Conservation (phyloP, 2,888 invertebrate species). For the Mesodorylaimus sp. region DNA sequence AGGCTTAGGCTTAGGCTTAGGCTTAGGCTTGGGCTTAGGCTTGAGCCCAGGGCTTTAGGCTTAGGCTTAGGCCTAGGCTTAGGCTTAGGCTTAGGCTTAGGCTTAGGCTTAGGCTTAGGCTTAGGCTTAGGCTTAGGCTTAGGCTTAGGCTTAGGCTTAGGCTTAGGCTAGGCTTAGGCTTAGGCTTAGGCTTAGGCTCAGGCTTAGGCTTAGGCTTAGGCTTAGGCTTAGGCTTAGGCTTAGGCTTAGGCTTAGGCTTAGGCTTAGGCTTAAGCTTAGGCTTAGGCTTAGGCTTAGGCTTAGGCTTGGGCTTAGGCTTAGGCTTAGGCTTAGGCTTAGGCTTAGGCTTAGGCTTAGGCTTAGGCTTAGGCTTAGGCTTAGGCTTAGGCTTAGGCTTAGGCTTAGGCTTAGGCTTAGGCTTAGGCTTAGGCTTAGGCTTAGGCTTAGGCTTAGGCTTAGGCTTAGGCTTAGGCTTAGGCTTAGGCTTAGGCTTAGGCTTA, state of each 20-base stretch:
- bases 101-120: conserved; percentile 12
- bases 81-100: conserved; percentile 9
- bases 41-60: conserved; percentile 5
- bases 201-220: conserved; percentile 13
- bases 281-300: too few species aligned
- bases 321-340: too few species aligned
- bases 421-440: too few species aligned
- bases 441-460: too few species aligned
- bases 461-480: too few species aligned
- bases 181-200: conserved; percentile 15
- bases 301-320: too few species aligned
- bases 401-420: too few species aligned
- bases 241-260: conserved; percentile 11
- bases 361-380: too few species aligned
- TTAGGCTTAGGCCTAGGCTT: conserved; percentile 10
- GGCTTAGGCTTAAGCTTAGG: too few species aligned
- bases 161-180: conserved; percentile 15
- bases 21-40: conserved; percentile 12
- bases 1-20: conserved; percentile 11
- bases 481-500: too few species aligned
- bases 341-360: too few species aligned
- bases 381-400: too few species aligned
- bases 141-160: conserved; percentile 14
- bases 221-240: conserved; percentile 11
- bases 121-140: conserved; percentile 14